Percentiles rank a stretch among this genome's conserved stretches.
phyloP scores from a whole-genome alignment of 2,888 invertebrate species.

The Drosophila sordidapex region DNA sequence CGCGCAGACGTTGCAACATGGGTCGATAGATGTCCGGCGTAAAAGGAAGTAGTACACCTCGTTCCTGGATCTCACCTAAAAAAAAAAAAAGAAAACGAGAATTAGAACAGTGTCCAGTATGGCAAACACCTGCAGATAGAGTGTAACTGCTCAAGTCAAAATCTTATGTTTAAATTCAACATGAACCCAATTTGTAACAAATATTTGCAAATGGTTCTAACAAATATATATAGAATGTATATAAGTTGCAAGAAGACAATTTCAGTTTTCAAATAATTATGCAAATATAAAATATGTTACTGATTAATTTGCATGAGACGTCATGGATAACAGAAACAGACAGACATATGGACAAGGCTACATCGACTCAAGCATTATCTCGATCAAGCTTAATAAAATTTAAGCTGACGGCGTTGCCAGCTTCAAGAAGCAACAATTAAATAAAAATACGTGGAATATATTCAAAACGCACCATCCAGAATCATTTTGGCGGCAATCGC shows the following conservation, averaged over 20 bases:
- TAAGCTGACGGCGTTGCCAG: not conserved
- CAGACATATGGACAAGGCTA: not conserved
- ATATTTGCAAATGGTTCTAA: too few species aligned
- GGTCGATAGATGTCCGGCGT: slow-evolving; percentile 96
- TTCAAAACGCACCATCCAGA: slow-evolving; percentile 88
- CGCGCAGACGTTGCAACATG: slow-evolving; percentile 93
- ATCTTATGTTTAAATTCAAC: not conserved
- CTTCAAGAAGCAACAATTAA: not conserved
- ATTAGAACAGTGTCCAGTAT: not conserved
- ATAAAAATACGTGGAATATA: not conserved
- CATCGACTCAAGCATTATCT: not conserved
- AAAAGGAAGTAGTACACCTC: slow-evolving; percentile 96
- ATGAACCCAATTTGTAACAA: too few species aligned
- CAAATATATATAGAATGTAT: not conserved
- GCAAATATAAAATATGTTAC: too few species aligned
- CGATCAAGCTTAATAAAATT: not conserved
- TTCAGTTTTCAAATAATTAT: too few species aligned
- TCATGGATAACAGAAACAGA: not conserved
- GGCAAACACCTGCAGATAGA: not conserved
- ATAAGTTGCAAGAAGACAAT: too few species aligned
- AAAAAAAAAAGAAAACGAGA: not conserved
- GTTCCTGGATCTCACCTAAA: slow-evolving; percentile 95
- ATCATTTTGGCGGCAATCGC: slow-evolving; percentile 99
- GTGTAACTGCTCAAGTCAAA: not conserved
- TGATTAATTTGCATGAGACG: too few species aligned